Evolutionary conservation across 2,797 vertebrate species (phyloP).

Genomic region (Phoebastria nigripes): DNA sequence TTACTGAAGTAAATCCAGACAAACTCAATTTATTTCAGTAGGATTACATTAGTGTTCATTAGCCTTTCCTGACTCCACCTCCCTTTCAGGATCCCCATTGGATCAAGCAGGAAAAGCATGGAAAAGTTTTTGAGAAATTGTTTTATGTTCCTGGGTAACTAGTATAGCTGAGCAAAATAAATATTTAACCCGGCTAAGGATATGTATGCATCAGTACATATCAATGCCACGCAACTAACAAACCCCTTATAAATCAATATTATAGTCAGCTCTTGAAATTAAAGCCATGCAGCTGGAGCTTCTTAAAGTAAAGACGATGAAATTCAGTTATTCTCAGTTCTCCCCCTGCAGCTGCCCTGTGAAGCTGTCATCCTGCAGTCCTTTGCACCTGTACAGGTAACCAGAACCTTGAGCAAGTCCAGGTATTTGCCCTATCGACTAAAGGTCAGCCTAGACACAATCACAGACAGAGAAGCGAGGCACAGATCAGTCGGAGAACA

Average conservation of each 20-base stretch:
- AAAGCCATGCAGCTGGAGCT: background rate
- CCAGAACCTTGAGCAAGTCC: background rate
- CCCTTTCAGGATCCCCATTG: background rate
- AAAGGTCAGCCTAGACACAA: conserved; percentile 30
- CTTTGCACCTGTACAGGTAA: conserved; percentile 30
- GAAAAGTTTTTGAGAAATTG: background rate
- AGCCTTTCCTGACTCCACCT: background rate
- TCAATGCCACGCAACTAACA: background rate
- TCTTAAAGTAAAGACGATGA: background rate
- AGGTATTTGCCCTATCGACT: conserved; percentile 42
- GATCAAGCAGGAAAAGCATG: background rate
- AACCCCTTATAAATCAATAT: background rate
- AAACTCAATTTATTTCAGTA: background rate
- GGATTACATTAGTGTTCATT: background rate
- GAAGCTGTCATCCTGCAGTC: background rate
- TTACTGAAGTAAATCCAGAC: background rate
- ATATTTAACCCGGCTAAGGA: background rate
- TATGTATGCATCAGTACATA: background rate
- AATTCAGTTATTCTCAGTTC: background rate
- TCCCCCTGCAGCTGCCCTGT: background rate
- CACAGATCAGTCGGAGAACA: background rate
- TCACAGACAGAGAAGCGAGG: background rate
- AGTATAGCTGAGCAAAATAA: background rate
- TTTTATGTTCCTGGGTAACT: background rate
- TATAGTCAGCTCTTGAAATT: background rate